These are phyloP conservation scores for Semaprochilodus insignis DNA, from an alignment of 2,797 vertebrate genomes.

Conservation along the genomic window DNA sequence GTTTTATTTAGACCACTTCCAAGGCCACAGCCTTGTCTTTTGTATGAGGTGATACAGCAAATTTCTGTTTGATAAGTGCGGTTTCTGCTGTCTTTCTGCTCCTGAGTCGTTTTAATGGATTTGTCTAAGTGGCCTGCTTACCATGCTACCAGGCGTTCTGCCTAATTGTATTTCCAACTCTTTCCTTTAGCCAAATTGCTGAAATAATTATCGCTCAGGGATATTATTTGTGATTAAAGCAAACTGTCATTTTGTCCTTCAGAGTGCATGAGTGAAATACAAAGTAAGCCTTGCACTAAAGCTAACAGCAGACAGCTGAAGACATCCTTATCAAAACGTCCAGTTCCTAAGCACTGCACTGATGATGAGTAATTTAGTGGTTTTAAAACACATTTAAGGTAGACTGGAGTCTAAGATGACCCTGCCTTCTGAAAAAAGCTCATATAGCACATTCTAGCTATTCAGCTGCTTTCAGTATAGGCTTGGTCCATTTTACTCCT, in stretches of 20 bases:
- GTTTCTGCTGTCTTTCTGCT: constrained; percentile 3
- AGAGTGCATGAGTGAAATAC: not conserved
- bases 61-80: not conserved
- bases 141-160: constrained; percentile 17
- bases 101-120: constrained; percentile 34
- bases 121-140: constrained; percentile 14
- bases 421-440: not conserved
- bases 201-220: constrained; percentile 40
- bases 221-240: constrained; percentile 42
- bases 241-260: constrained; percentile 29
- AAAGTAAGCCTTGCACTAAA: constrained; percentile 5
- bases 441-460: constrained; percentile 28
- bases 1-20: not conserved
- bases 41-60: constrained; percentile 30
- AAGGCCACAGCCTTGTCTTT: constrained; percentile 4
- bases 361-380: not conserved
- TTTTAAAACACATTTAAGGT: constrained; percentile 11
- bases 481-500: constrained; percentile 51
- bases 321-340: not conserved
- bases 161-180: constrained; percentile 27
- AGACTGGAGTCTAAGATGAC: constrained; percentile 1
- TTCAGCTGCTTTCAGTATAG: constrained; percentile 44
- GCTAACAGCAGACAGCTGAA: constrained; percentile 1
- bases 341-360: constrained; percentile 10
- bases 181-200: constrained; percentile 35